Evolutionary conservation across 2,888 invertebrate genomes (phyloP), one percentile per base, ranked within the genome.

Genomic region (Ceraclea dissimilis): DNA sequence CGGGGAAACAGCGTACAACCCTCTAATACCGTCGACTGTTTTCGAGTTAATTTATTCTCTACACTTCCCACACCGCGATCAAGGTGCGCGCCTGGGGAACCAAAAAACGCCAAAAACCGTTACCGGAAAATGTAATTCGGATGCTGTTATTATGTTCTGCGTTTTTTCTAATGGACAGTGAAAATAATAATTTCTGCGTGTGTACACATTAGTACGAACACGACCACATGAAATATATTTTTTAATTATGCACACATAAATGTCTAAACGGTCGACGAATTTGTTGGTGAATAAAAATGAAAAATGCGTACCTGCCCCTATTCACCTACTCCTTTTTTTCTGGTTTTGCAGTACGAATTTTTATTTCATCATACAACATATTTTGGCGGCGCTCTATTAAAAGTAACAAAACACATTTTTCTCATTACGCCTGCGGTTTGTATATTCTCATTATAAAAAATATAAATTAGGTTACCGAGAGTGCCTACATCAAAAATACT

Each of bases 41-140:
- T 53, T 53, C 48, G 48, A 48, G 53, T 48, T 53, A 53, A 53
- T 53, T 53, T 53, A 53, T 34, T 48, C 34, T 53, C 34, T n/a
- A 21, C 53, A 33, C 48, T 53, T 53, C 48, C 53, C 48, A 48
- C 47, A 49, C 39, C 31, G 31, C 16, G n/a, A 18, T 31, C 18
- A 18, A 19, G 31, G 39, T 16, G 39, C 16, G 13, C 16, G 39
- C 39, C 39, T 39, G 47, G 47, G 47, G 47, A 20, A 19, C 18
- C 20, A 18, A 47, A 19, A 47, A 47, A 47, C 39, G 13, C 39
- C 19, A 46, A 46, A 46, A 46, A 46, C 47, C 47, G 47, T 19
- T 19, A 47, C 49, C 11, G 49, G 49, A 47, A 47, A 47, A 47
- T 47, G 47, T 47, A 47, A 47, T 47, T 18, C 11, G 47, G 4